A percentile compares a stretch with the other conserved stretches of the same genome.
Evolutionary conservation across 2,113 vertebrate genomes (phyloP).

Genomic region (Ranitomeya imitator): DNA sequence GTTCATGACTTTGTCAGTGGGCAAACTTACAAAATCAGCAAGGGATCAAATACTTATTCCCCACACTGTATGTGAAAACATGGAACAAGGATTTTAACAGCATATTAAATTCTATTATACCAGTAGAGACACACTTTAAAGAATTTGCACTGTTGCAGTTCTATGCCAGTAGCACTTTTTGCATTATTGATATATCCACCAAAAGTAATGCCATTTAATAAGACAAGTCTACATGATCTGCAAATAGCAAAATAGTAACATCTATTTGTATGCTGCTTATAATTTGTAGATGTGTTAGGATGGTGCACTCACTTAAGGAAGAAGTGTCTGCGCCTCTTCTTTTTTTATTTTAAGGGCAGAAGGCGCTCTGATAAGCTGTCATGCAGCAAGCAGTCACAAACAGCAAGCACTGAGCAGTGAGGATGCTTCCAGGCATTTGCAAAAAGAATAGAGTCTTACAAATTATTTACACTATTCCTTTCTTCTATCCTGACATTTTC

Average conservation of each 20-base stretch:
- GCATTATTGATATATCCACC: not conserved
- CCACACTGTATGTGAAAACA: too few relatives aligned
- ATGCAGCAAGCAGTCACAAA: slow-evolving; percentile 40
- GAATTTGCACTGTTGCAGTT: not conserved
- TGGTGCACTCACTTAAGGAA: not conserved
- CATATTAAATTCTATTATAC: not conserved
- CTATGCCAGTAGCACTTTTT: not conserved
- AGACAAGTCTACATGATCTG: slow-evolving; percentile 6
- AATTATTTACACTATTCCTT: slow-evolving; percentile 62
- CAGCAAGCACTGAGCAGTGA: slow-evolving; percentile 53
- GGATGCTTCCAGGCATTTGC: slow-evolving; percentile 59
- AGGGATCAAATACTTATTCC: too few relatives aligned
- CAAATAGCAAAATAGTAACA: not conserved
- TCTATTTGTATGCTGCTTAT: not conserved
- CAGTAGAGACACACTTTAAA: not conserved
- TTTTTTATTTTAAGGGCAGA: not conserved
- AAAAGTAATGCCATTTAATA: not conserved
- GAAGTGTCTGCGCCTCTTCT: not conserved
- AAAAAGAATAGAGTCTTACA: slow-evolving; percentile 62
- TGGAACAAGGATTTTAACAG: not conserved
- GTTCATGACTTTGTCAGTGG: too few relatives aligned
- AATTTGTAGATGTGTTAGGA: not conserved
- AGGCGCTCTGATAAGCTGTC: slow-evolving; percentile 45
- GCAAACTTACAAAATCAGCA: too few relatives aligned
- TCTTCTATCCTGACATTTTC: slow-evolving; percentile 58